Percentiles rank a stretch among this genome's conserved stretches.
Conservation (phyloP, 2,888 invertebrate species). For the Plusia festucae region DNA sequence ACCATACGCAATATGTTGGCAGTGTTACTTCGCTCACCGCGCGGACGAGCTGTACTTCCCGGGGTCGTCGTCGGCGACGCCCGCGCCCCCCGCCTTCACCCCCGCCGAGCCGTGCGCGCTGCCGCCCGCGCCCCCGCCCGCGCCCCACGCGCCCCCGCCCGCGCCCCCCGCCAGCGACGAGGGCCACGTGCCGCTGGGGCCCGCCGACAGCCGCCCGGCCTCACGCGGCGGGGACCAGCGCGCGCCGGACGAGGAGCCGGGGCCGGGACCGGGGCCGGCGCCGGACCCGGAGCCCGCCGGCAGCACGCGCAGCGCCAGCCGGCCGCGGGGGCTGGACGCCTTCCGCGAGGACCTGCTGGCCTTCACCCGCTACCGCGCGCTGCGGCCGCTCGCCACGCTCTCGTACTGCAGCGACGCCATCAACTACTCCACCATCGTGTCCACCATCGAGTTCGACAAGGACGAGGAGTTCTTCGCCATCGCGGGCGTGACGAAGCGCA, state of each 20-base stretch:
- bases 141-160: slow-evolving; percentile 29
- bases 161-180: slow-evolving; percentile 40
- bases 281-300: neutral
- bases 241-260: slow-evolving; percentile 67
- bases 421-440: slow-evolving; percentile 95
- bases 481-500: slow-evolving; percentile 98
- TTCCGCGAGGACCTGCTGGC: slow-evolving; percentile 94
- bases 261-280: slow-evolving; percentile 17
- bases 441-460: slow-evolving; percentile 98
- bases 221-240: slow-evolving; percentile 66
- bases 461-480: slow-evolving; percentile 98
- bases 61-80: slow-evolving; percentile 66
- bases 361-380: slow-evolving; percentile 75
- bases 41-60: slow-evolving; percentile 92
- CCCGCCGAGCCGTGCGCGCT: slow-evolving; percentile 23
- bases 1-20: no score
- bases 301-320: slow-evolving; percentile 26
- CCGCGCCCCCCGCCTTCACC: slow-evolving; percentile 62
- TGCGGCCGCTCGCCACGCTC: slow-evolving; percentile 95
- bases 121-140: slow-evolving; percentile 30
- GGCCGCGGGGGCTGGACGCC: slow-evolving; percentile 89
- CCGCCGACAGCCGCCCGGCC: slow-evolving; percentile 35
- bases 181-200: slow-evolving; percentile 67
- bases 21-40: slow-evolving; percentile 95
- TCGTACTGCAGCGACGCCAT: slow-evolving; percentile 97